Evolutionary conservation across 2,797 vertebrate genomes (phyloP), one percentile per base, ranked within the genome.

Genomic region (Salarias fasciatus): DNA sequence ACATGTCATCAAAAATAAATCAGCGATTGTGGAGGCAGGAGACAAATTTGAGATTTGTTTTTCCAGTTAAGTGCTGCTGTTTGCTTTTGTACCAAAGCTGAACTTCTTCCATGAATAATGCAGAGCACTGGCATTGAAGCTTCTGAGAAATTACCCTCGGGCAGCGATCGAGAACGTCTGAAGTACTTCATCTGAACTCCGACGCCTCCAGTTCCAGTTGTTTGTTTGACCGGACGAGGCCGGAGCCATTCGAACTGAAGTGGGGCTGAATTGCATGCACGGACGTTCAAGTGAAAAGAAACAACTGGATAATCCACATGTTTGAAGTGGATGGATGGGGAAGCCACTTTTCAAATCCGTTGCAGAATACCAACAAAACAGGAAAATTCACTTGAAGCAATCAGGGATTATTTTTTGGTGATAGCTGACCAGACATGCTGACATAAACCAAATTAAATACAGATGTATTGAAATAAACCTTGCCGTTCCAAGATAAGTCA

Each of bases 61-160:
- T 12, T 50, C 62, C 18, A 52, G 18, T 46, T 18, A 38, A 49
- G 45, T 42, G 43, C 42, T 51, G 50, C 42, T 55, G 61, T 60
- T 74, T 62, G 48, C 5, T 62, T 53, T 54, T 49, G 42, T 55
- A 65, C 44, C 9, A 4, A 60, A 7, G n/a, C 42, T 53, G 35
- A 58, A 55, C 2, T 29, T 56, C 24, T 47, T 0, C 10, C 38
- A 56, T 75, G 63, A 79, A 77, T 85, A 76, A 82, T 78, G 54
- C 56, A 51, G 28, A 24, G 18, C 8, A 58, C 75, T 63, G 53
- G 41, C 54, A 71, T 61, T 69, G 63, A 28, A 43, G 49, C 44
- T 24, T 69, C 57, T 51, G 43, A 54, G 49, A 69, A 73, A 67
- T 57, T 41, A 36, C 40, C 68, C 36, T 46, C 8, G 13, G 38